Evolutionary conservation across 2,888 invertebrate genomes (phyloP).

Genomic region (Scaptomyza parva): DNA sequence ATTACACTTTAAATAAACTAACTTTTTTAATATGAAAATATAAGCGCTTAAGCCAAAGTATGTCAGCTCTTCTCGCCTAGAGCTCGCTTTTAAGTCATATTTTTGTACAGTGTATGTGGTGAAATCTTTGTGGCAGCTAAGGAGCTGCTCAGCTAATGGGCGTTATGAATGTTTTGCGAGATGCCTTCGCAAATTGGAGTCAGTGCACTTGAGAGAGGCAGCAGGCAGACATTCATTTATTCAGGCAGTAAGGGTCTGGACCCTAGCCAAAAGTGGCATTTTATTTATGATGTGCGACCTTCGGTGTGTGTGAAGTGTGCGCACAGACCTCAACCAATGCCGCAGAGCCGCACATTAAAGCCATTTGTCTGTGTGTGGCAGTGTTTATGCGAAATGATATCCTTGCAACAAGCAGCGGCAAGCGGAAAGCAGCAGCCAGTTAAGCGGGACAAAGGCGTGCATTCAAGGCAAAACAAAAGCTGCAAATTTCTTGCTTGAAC

Average conservation of each 20-base stretch:
- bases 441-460: constrained; percentile 34
- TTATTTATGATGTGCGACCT: constrained; percentile 34
- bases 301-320: not conserved
- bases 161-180: constrained; percentile 61
- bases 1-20: too few relatives aligned
- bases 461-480: constrained; percentile 43
- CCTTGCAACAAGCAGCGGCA: constrained; percentile 30
- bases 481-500: constrained; percentile 60
- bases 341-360: constrained; percentile 23
- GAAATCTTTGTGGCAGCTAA: constrained; percentile 5
- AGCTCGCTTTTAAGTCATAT: too few relatives aligned
- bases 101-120: not conserved
- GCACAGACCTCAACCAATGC: not conserved
- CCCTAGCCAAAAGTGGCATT: constrained; percentile 16
- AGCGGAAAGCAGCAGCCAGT: not conserved
- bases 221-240: not conserved
- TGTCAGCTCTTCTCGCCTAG: too few relatives aligned
- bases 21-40: too few relatives aligned
- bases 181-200: constrained; percentile 40
- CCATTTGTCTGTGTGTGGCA: constrained; percentile 16
- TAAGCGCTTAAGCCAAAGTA: too few relatives aligned
- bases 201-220: constrained; percentile 60
- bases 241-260: not conserved
- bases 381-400: constrained; percentile 48
- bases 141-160: constrained; percentile 49